Base-by-base conservation (phyloP, 2,888 invertebrate genomes). In the Agriopis marginaria region DNA sequence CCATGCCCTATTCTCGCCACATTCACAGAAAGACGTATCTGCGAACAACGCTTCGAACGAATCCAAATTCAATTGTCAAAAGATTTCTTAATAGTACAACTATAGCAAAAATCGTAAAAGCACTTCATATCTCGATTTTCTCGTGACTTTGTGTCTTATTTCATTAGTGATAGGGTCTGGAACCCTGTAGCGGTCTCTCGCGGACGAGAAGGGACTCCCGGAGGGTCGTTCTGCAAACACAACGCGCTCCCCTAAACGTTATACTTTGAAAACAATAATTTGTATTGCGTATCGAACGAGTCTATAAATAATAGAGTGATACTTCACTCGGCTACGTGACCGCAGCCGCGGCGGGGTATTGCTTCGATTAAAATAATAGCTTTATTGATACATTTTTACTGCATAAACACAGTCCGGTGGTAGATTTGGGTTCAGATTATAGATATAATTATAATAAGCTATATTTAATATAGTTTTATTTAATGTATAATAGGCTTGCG, bases 201-300 rank as follows among this genome's bases (percentile, higher is more conserved):
- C 75, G 75, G 77, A 72, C 72, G 75, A 76, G 77, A 73, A 78
- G 86, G 84, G 85, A 80, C 80, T 83, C 86, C 88, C 88, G 72
- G 86, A 91, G 94, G 94, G 94, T 92, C 90, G 90, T 86, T 92
- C 85, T 82, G 88, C 92, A 93, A 94, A 94, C 94, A 93, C 53
- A 62, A 86, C 86, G 86, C 82, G 88, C 89, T 90, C 93, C 94
- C 94, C 93, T 93, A 92, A 93, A 93, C 92, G 93, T 92, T 93
- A 94, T 94, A 94, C 94, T 94, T 94, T 93, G 94, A 94, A 93
- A 94, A 94, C 93, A 94, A 94, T 93, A 93, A 94, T 94, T 94
- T 93, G 93, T 94, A 93, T 94, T 93, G 93, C 94, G 94, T 94
- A 94, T 93, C 93, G 94, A 93, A 94, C 92, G 92, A 89, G 89